Evolutionary conservation across 1,140 invertebrate genomes (phyloP).

Genomic region (Drosophila eugracilis): DNA sequence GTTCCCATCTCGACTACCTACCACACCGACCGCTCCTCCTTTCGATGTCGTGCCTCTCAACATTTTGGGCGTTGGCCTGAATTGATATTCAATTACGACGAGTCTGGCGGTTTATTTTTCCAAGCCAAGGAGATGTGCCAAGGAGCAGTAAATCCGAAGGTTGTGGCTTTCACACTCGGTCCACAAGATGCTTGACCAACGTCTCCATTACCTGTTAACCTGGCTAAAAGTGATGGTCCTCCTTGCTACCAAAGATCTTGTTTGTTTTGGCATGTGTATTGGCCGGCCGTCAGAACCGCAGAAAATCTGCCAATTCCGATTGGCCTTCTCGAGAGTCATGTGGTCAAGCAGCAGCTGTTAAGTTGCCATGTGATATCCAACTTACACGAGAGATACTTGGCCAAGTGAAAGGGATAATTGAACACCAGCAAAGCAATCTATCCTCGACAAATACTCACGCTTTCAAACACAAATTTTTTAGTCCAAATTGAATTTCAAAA

Average conservation of each 20-base stretch:
- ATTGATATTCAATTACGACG: constrained; percentile 70
- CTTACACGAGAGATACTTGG: constrained; percentile 11
- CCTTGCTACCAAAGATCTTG: constrained; percentile 13
- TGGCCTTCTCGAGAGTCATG: constrained; percentile 2
- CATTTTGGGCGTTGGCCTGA: constrained; percentile 47
- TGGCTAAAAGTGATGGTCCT: constrained; percentile 21
- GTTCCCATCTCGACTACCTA: constrained; percentile 6
- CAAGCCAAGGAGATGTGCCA: neutral
- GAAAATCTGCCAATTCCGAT: constrained; percentile 17
- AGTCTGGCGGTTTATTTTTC: constrained; percentile 20
- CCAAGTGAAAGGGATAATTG: neutral
- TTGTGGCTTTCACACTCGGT: constrained; percentile 41
- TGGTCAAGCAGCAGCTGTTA: constrained; percentile 36
- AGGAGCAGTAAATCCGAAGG: constrained; percentile 13
- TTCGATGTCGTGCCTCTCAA: neutral
- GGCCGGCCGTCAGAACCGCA: constrained; percentile 33
- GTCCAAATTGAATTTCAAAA: constrained; percentile 9
- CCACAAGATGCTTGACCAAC: constrained; percentile 20
- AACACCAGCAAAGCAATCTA: neutral
- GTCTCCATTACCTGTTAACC: constrained; percentile 44
- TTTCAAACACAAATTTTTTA: neutral
- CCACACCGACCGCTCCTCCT: neutral
- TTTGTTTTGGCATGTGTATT: constrained; percentile 34
- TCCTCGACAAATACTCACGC: no score
- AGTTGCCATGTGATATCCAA: constrained; percentile 20